Base-by-base conservation (phyloP, 2,888 invertebrate genomes). In the Ornithoptera priamus region DNA sequence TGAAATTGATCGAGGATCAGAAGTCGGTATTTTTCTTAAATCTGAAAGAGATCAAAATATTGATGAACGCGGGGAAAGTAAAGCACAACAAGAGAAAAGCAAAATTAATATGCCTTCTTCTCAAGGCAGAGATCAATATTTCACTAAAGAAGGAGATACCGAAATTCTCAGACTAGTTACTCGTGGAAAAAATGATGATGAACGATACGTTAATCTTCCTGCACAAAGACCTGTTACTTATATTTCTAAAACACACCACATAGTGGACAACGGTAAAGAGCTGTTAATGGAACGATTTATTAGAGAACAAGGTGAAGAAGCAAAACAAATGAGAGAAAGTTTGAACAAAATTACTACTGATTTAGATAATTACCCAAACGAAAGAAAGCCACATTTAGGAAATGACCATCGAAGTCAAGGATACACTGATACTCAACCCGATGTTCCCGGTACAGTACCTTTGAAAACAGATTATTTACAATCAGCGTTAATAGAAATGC, bases 221-320 rank as follows among this genome's bases (percentile, higher is more conserved):
- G 74, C 88, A 77, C 89, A 93, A 73, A 89, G 94, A 74, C 93
- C 93, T 46, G 90, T 93, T 2, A 93, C 95, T 15, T 82, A 94
- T 71, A 88, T 93, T 73, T 93, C 94, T 57, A 94, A 94, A 74
- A 94, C 94, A 6, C 94, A 95, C 73, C 92, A 94, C 60, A 92
- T 95, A 62, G 94, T 95, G 18, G 95, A 96, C 75, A 96, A 95
- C 76, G 97, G 97, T 0, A 97, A 97, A 89, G 96, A 97, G 80
- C 95, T 97, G 74, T 88, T 97, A 3, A 95, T 97, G 94, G 94
- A 96, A 76, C 90, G 97, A 67, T 97, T 97, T 82, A 97, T 97
- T 74, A 95, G 97, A 80, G 97, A 97, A 84, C 97, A 96, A 81
- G 94, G 94, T 2, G 94, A 94, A 82, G 94, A 94, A 76, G 94